Evolutionary conservation across 2,888 invertebrate genomes (phyloP).

Genomic region (Perizoma flavofasciatum): DNA sequence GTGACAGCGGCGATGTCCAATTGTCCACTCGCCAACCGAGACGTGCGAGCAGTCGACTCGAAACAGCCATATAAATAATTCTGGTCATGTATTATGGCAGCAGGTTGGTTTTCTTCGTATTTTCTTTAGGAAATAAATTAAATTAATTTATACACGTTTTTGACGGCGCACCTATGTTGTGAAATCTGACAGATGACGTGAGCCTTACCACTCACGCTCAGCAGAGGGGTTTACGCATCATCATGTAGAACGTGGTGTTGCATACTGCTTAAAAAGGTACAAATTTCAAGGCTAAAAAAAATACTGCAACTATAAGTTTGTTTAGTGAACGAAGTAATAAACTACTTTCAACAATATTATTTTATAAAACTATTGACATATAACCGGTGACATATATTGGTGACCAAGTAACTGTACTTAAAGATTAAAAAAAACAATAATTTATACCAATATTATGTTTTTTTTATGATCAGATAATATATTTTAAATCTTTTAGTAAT

Average conservation of each 20-base stretch:
- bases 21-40: conserved; percentile 24
- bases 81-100: conserved; percentile 39
- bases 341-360: too few species aligned
- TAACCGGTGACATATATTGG: too few species aligned
- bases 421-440: too few species aligned
- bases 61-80: conserved; percentile 44
- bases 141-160: conserved; percentile 56
- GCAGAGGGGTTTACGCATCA: too few species aligned
- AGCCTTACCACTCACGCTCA: conserved; percentile 56
- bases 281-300: conserved; percentile 4
- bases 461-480: too few species aligned
- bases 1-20: conserved; percentile 29
- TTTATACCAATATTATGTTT: too few species aligned
- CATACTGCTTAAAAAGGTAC: conserved; percentile 15
- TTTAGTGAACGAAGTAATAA: too few species aligned
- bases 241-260: conserved; percentile 24
- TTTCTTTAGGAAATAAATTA: conserved; percentile 48
- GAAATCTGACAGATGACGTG: conserved; percentile 73
- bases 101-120: conserved; percentile 38
- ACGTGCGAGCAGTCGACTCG: conserved; percentile 22
- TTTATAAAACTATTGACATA: too few species aligned
- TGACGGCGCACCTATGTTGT: conserved; percentile 46
- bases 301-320: too few species aligned
- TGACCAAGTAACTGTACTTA: too few species aligned
- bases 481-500: not conserved